A percentile compares a stretch with the other conserved stretches of the same genome.
Evolutionary conservation across 2,113 vertebrate genomes (phyloP).

Genomic region (Prunella himalayana): DNA sequence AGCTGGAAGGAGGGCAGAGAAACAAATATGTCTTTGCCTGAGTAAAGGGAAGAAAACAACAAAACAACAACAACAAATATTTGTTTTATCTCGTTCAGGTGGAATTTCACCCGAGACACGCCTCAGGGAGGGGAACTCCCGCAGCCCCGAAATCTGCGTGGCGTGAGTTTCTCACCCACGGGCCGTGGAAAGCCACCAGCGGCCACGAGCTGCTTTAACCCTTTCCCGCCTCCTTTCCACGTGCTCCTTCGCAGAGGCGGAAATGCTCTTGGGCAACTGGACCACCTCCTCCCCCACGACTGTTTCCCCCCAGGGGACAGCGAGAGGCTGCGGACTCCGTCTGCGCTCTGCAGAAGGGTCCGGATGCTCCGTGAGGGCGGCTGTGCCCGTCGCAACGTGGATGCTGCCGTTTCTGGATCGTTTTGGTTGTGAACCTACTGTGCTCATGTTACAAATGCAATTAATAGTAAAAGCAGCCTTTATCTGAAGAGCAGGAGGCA

Average conservation of each 20-base stretch:
- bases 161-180: not conserved
- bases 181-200: not conserved
- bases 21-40: accelerated
- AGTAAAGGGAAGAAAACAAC: not conserved
- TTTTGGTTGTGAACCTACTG: not conserved
- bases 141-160: not conserved
- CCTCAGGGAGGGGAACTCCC: not conserved
- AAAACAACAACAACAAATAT: too few relatives aligned
- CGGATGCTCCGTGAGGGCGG: not conserved
- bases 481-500: conserved; percentile 34
- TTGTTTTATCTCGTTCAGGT: not conserved
- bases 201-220: not conserved
- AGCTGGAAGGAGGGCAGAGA: not conserved
- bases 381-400: not conserved
- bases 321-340: not conserved
- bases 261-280: not conserved
- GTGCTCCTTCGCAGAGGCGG: not conserved
- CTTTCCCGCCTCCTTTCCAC: not conserved
- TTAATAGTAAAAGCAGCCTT: conserved; percentile 51
- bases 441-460: conserved; percentile 46
- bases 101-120: not conserved
- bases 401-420: not conserved
- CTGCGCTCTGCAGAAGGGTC: not conserved
- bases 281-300: not conserved
- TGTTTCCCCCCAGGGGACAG: not conserved